Evolutionary conservation across 2,888 invertebrate genomes (phyloP).

Genomic region (Pseudococcus viburni): DNA sequence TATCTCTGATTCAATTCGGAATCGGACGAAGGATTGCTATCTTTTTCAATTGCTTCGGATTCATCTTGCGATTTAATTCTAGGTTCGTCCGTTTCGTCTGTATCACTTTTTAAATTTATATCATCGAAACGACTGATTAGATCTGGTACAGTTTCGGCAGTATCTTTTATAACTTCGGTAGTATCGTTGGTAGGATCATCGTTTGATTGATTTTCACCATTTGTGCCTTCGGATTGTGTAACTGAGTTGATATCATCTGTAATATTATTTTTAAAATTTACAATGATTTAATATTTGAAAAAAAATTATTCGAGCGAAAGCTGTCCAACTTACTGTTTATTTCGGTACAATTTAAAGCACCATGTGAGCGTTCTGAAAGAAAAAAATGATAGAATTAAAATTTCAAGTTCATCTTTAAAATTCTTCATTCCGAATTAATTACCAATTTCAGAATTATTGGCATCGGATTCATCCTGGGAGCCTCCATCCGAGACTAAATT

Average conservation of each 20-base stretch:
- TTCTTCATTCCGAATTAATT: background rate
- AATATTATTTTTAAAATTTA: background rate
- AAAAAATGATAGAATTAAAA: background rate
- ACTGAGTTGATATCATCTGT: background rate
- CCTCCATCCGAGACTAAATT: constrained; percentile 60
- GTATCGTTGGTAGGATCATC: background rate
- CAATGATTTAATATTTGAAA: background rate
- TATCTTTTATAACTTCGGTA: background rate
- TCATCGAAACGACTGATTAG: background rate
- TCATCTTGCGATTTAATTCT: background rate
- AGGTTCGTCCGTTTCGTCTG: background rate
- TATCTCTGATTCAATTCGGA: background rate
- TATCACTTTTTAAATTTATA: background rate
- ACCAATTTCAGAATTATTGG: constrained; percentile 54
- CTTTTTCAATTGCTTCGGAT: background rate
- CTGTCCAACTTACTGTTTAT: background rate
- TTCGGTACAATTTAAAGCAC: background rate
- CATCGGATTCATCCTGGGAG: constrained; percentile 60
- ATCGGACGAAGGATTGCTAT: background rate
- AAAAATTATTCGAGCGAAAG: background rate
- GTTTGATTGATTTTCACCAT: background rate
- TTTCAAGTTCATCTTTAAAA: background rate
- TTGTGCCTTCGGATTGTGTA: background rate
- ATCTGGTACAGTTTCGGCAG: background rate
- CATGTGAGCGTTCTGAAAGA: too few species aligned